A percentile compares a stretch with the other conserved stretches of the same genome.
phyloP scores from a whole-genome alignment of 2,888 invertebrate genomes.

The Meganola albula region DNA sequence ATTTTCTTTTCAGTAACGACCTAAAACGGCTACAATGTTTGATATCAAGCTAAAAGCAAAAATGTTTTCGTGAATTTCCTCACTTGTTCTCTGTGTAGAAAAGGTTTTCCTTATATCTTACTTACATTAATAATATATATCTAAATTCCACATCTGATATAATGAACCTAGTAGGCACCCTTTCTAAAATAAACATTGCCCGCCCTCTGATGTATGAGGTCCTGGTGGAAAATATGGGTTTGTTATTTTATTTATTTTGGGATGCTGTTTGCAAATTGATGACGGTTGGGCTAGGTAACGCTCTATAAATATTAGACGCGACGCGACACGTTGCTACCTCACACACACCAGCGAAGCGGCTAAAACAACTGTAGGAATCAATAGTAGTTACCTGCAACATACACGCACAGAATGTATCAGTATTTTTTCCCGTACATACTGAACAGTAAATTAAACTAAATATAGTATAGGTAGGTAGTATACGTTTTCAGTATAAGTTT shows the following conservation, averaged over 20 bases:
- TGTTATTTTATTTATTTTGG: conserved; percentile 41
- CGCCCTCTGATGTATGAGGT: conserved; percentile 29
- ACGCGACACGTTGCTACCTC: conserved; percentile 11
- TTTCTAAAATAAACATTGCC: conserved; percentile 28
- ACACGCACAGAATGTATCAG: conserved; percentile 36
- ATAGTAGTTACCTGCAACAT: conserved; percentile 49
- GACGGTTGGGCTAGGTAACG: conserved; percentile 39
- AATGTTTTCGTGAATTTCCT: too few relatives aligned
- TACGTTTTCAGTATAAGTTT: too few relatives aligned
- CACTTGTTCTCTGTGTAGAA: too few relatives aligned
- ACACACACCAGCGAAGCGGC: conserved; percentile 14
- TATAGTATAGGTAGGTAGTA: too few relatives aligned
- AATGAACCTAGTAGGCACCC: conserved; percentile 24
- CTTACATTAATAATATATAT: too few relatives aligned
- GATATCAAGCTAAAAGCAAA: too few relatives aligned
- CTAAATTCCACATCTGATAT: too few relatives aligned
- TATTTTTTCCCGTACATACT: conserved; percentile 33
- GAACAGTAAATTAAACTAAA: too few relatives aligned
- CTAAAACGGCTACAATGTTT: too few relatives aligned
- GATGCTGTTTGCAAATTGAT: conserved; percentile 41
- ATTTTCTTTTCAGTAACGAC: too few relatives aligned
- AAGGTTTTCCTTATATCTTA: too few relatives aligned
- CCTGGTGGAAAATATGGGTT: conserved; percentile 35
- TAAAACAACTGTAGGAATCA: conserved; percentile 40
- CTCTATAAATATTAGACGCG: conserved; percentile 58